Conservation (phyloP, 2,797 vertebrate genomes). For the Melanotaenia nigrans region DNA sequence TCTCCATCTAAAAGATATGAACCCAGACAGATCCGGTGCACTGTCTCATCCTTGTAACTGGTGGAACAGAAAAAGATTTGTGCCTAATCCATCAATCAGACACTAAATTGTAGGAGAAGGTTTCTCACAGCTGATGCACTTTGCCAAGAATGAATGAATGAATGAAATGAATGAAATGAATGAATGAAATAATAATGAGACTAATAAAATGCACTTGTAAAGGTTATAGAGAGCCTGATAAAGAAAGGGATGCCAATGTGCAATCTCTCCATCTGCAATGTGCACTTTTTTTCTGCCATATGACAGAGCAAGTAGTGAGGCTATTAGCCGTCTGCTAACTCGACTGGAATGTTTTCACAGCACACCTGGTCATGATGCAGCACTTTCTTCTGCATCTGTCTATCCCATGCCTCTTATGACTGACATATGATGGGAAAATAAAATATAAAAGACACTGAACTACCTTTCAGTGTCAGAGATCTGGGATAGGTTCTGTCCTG, state of each 20-base stretch:
- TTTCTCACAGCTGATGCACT: conserved; percentile 27
- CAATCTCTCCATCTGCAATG: conserved; percentile 15
- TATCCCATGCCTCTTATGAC: conserved; percentile 11
- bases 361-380: conserved; percentile 38
- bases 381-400: conserved; percentile 18
- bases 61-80: conserved; percentile 32
- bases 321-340: conserved; percentile 43
- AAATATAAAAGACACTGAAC: conserved; percentile 7
- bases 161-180: no score
- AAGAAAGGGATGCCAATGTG: conserved; percentile 6
- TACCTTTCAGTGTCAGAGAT: conserved; percentile 24
- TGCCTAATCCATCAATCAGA: conserved; percentile 47
- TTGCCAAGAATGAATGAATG: no score
- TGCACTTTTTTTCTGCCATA: conserved; percentile 21
- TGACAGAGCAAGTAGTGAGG: conserved; percentile 23
- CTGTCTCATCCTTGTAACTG: conserved; percentile 62
- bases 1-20: conserved; percentile 61
- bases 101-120: conserved; percentile 25
- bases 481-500: conserved; percentile 27
- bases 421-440: conserved; percentile 19
- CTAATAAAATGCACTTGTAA: conserved; percentile 7
- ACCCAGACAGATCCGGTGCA: conserved; percentile 52
- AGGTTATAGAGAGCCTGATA: conserved; percentile 5
- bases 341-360: conserved; percentile 27
- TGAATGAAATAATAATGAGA: conserved; percentile 10